These are phyloP conservation scores for Frieseomelitta varia DNA, from an alignment of 1,140 invertebrate genomes.

Conservation along the genomic window DNA sequence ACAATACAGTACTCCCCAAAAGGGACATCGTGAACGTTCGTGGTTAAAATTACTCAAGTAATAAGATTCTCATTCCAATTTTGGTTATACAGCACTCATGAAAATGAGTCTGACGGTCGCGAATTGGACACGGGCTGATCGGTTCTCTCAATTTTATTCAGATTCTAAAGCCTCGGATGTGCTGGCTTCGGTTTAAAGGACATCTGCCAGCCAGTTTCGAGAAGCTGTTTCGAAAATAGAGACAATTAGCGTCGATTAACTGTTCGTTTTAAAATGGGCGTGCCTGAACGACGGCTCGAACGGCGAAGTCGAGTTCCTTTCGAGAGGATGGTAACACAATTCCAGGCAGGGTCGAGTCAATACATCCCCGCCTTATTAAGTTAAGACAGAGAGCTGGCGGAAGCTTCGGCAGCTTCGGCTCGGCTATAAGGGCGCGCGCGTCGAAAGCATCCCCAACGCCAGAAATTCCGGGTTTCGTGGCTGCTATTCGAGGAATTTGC, in stretches of 20 bases:
- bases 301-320: not conserved
- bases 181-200: no score
- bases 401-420: not conserved
- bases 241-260: not conserved
- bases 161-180: no score
- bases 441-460: not conserved
- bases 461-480: not conserved
- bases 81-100: no score
- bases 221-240: not conserved
- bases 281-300: not conserved
- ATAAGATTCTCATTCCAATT: no score
- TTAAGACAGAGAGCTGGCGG: not conserved
- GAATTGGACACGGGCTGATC: no score
- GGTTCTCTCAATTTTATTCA: no score
- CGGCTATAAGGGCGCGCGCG: no score
- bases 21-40: no score
- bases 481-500: constrained; percentile 25
- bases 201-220: not conserved
- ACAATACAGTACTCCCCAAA: no score
- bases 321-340: not conserved
- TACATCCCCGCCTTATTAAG: not conserved
- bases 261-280: not conserved
- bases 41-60: no score
- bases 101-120: no score
- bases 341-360: not conserved